Base-by-base conservation (phyloP, 1,140 invertebrate species). In the Tetranychus cinnabarinus region DNA sequence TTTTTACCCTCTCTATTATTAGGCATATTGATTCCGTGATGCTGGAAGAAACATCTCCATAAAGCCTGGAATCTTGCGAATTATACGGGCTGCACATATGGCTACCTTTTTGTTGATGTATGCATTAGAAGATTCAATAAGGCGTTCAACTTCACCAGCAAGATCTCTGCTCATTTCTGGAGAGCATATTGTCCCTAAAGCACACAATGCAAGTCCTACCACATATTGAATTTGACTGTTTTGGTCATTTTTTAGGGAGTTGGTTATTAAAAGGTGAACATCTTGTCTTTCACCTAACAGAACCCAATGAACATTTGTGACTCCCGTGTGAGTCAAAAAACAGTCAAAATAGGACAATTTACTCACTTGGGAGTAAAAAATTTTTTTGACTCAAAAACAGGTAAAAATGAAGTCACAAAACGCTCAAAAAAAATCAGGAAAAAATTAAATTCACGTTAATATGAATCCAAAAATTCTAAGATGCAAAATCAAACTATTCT, bases 31-130 rank as follows among this genome's bases (percentile, higher is more conserved):
- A n/a, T n/a, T n/a, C 68, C 92, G 79, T 1, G 92, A 95, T 12
- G 90, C 89, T 31, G 95, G 91, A 66, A 98, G 79, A 75, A 97
- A 99, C 80, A 97, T 97, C 75, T 98, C 95, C 86, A 98, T 96
- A 31, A 98, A 74, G 73, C 99, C 95, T n/a, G 96, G 96, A 33
- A 98, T 92, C 70, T 95, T 84, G 66, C 86, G 62, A 47, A 99
- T 90, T 66, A 99, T 97, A 66, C 93, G 78, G 73, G 93, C 96
- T 36, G 96, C 95, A 75, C 93, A 97, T 2, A 99, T 75, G 13
- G 91, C 91, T 6, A 96, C 93, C 75, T 93, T 93, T 73, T 93
- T 93, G 66, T 88, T 79, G 60, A 92, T 87, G 70, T 98, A 99
- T 33, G 92, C 90, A 76, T 99, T 98, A 5, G 89, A 90, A 3